Conservation (phyloP, 2,888 invertebrate genomes). For the Protophormia terraenovae region DNA sequence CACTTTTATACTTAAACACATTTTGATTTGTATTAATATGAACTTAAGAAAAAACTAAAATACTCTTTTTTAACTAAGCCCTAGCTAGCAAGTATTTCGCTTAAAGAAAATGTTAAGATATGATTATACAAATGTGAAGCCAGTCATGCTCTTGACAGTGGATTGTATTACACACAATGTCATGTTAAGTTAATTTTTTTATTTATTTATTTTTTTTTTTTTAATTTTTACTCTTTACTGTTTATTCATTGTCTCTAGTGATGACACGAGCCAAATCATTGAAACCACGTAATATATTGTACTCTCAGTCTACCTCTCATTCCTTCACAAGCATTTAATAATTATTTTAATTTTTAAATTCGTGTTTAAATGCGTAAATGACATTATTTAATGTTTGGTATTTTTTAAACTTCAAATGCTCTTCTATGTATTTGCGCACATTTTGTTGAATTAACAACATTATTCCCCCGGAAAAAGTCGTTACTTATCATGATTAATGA, state of each 20-base stretch:
- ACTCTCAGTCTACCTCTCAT: conserved; percentile 16
- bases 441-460: neutral
- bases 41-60: neutral
- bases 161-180: conserved; percentile 34
- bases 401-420: neutral
- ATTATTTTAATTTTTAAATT: neutral
- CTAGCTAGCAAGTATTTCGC: conserved; percentile 16
- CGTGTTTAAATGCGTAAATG: conserved; percentile 11
- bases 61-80: conserved; percentile 10
- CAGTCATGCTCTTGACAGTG: conserved; percentile 43
- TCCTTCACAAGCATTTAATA: neutral
- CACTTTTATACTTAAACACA: conserved; percentile 73
- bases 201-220: too few relatives aligned
- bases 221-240: neutral
- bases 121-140: conserved; percentile 15
- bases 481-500: conserved; percentile 22
- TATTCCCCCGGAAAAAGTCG: conserved; percentile 6
- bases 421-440: neutral
- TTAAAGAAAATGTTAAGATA: conserved; percentile 30
- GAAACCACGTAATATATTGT: neutral
- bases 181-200: conserved; percentile 13
- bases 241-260: neutral
- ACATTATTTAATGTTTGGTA: neutral
- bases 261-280: conserved; percentile 14
- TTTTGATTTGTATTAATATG: conserved; percentile 6